Evolutionary conservation across 2,888 invertebrate species (phyloP).

Genomic region (Lymantria dispar): DNA sequence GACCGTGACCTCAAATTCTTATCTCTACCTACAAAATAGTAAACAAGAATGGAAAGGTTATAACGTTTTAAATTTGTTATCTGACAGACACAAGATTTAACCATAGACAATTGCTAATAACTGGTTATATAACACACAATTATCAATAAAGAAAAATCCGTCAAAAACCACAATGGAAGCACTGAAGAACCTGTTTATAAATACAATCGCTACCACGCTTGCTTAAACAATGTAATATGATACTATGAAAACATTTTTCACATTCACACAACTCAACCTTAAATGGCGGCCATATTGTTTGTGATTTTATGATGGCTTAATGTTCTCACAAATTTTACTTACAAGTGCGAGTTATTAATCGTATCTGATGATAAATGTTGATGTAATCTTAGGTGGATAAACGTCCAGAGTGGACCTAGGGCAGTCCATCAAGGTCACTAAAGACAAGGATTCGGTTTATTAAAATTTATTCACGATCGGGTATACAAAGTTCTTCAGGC

Average conservation of each 20-base stretch:
- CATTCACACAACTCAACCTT: slow-evolving; percentile 25
- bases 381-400: too few relatives aligned
- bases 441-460: too few relatives aligned
- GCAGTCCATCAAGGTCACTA: too few relatives aligned
- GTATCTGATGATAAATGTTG: slow-evolving; percentile 1
- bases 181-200: not conserved
- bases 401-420: too few relatives aligned
- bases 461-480: too few relatives aligned
- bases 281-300: not conserved
- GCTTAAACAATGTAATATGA: slow-evolving; percentile 21
- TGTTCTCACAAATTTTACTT: not conserved
- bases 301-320: not conserved
- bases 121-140: not conserved
- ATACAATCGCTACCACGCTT: slow-evolving; percentile 5
- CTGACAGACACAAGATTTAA: not conserved
- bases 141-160: not conserved
- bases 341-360: slow-evolving; percentile 23
- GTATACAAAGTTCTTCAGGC: too few relatives aligned
- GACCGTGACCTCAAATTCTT: too few relatives aligned
- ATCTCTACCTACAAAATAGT: too few relatives aligned
- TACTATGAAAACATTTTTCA: slow-evolving; percentile 15
- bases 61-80: not conserved
- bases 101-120: not conserved
- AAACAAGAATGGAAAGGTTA: too few relatives aligned
- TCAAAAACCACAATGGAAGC: not conserved